Evolutionary conservation across 2,888 invertebrate genomes (phyloP).

Genomic region (Unio delphinus): DNA sequence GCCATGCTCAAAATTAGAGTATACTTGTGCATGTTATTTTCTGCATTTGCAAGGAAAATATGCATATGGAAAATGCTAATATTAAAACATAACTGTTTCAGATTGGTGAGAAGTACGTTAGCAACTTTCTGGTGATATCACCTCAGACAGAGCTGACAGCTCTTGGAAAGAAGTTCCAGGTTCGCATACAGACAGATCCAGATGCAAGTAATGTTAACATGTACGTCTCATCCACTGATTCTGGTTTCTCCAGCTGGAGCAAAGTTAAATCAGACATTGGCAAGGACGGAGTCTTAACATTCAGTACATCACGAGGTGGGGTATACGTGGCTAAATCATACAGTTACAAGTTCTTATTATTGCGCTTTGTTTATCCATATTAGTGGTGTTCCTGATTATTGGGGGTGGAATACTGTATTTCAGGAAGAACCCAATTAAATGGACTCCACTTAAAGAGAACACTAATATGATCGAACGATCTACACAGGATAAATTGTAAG

Average conservation of each 20-base stretch:
- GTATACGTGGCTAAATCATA: constrained; percentile 58
- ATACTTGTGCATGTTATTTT: not conserved
- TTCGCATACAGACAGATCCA: constrained; percentile 41
- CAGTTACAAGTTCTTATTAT: constrained; percentile 54
- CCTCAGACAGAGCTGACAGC: constrained; percentile 51
- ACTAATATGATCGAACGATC: too few relatives aligned
- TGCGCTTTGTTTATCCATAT: constrained; percentile 49
- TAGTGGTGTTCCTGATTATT: constrained; percentile 49
- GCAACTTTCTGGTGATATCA: constrained; percentile 56
- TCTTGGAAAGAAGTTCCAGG: constrained; percentile 37
- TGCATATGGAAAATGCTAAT: not conserved
- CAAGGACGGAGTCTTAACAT: constrained; percentile 42
- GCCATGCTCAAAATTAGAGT: not conserved
- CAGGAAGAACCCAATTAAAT: too few relatives aligned
- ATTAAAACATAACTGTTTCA: constrained; percentile 23
- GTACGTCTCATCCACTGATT: constrained; percentile 45
- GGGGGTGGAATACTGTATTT: constrained; percentile 54
- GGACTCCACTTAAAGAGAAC: constrained; percentile 10
- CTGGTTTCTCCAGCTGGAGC: constrained; percentile 54
- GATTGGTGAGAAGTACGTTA: constrained; percentile 60
- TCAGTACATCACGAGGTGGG: constrained; percentile 55
- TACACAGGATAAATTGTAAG: too few relatives aligned
- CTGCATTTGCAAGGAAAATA: not conserved
- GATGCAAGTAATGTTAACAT: constrained; percentile 39
- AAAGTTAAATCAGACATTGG: constrained; percentile 48